Base-by-base conservation (phyloP, 2,797 vertebrate species). In the Leucoraja ocellata region DNA sequence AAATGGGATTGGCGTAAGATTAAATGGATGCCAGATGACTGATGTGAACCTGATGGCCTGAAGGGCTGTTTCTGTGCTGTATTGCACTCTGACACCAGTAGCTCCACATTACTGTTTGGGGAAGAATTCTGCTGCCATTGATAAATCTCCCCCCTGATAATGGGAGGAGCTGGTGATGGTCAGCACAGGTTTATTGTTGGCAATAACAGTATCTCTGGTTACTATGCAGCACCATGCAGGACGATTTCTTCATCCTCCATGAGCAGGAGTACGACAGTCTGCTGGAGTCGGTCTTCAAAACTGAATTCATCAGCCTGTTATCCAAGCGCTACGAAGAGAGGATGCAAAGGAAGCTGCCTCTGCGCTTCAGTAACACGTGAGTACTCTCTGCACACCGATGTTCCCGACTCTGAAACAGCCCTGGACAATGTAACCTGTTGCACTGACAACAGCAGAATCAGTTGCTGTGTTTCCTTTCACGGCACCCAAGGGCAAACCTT, bases 241-340 rank as follows among this genome's bases (percentile, higher is more conserved):
- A 99, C 83, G 99, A 99, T 95, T 96, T 99, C 93, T 96, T 99
- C 93, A 97, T 99, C 94, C 95, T 99, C 21, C 99, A 99, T 0
- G 99, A 99, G 95, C 98, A 99, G 95, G 98, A 99, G 94, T 99
- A 99, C 0, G 99, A 99, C 96, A 99, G 98, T 94, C 97, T 99
- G 96, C 97, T 99, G 0, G 98, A 99, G 91, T 99, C 98, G 0
- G 95, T 98, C 95, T 99, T 99, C 94, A 99, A 99, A 96, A 99
- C 99, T 0, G 99, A 99, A 96, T 98, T 99, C 95, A 95, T 99
- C 95, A 99, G 99, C 95, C 96, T 99, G 93, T 96, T 99, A 94
- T 95, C 98, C 1, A 98, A 98, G 92, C 97, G 98, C 94, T 99
- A 97, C 0, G 98, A 99, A 95, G 98, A 99, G 94, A 99, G 97